Evolutionary conservation across 1,140 invertebrate species (phyloP).

Genomic region (Hyles euphorbiae): DNA sequence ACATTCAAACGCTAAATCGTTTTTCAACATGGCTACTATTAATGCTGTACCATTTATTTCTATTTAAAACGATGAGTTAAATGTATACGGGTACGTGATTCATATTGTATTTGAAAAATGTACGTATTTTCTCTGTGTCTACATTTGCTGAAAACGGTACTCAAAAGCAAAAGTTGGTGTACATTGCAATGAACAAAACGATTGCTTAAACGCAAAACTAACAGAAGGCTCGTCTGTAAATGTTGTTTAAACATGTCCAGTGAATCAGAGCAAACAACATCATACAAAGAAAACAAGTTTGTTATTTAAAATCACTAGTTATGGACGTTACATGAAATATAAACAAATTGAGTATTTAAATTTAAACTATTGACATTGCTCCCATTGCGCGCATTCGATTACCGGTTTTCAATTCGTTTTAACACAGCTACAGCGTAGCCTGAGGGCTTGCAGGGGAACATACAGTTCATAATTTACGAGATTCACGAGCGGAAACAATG

Average conservation of each 20-base stretch:
- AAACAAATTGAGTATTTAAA: constrained; percentile 53
- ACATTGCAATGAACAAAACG: too few relatives aligned
- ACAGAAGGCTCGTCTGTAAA: too few relatives aligned
- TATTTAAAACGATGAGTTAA: too few relatives aligned
- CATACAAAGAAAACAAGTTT: constrained; percentile 19
- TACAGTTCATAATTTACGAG: constrained; percentile 71
- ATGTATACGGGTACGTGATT: too few relatives aligned
- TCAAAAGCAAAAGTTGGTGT: too few relatives aligned
- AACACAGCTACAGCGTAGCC: constrained; percentile 60
- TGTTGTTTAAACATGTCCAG: too few relatives aligned
- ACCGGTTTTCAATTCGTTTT: constrained; percentile 72
- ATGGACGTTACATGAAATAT: constrained; percentile 46
- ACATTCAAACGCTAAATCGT: too few relatives aligned
- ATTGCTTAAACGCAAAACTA: too few relatives aligned
- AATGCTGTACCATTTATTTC: too few relatives aligned
- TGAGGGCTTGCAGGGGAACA: constrained; percentile 61
- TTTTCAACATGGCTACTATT: too few relatives aligned
- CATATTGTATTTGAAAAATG: too few relatives aligned
- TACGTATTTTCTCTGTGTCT: too few relatives aligned
- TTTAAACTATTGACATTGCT: constrained; percentile 72
- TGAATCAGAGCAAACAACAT: neutral
- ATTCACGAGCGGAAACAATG: constrained; percentile 64
- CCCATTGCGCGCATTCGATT: constrained; percentile 68
- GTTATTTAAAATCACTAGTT: constrained; percentile 46
- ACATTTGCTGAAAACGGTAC: neutral